A percentile compares a stretch with the other conserved stretches of the same genome.
These are phyloP conservation scores for Acridotheres tristis DNA, from an alignment of 2,797 vertebrate species.

Conservation along the genomic window DNA sequence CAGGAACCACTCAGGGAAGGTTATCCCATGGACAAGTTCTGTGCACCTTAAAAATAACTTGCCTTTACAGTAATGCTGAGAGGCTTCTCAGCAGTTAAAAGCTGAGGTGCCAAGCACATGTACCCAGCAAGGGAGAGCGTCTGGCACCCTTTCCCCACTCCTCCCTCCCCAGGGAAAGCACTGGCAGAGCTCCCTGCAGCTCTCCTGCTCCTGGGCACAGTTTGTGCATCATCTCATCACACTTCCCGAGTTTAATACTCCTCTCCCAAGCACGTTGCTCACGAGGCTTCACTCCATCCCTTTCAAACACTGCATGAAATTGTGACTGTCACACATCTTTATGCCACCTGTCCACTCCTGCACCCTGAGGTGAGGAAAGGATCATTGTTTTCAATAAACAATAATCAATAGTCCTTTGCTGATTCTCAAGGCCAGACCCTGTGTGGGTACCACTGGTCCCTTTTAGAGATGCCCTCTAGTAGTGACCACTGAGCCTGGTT, in stretches of 20 bases:
- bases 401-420: not conserved
- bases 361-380: not conserved
- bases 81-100: not conserved
- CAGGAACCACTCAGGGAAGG: not conserved
- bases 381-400: not conserved
- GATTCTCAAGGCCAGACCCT: not conserved
- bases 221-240: not conserved
- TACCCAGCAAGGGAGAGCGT: not conserved
- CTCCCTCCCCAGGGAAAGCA: not conserved
- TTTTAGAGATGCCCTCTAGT: not conserved
- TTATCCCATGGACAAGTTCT: not conserved
- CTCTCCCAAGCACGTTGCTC: not conserved
- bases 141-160: not conserved
- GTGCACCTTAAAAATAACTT: not conserved
- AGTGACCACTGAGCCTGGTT: not conserved
- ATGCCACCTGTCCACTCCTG: rapidly evolving
- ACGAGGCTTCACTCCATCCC: not conserved
- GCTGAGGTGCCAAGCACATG: not conserved
- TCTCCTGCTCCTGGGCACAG: rapidly evolving
- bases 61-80: rapidly evolving
- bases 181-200: not conserved
- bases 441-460: not conserved
- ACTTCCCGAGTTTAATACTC: not conserved
- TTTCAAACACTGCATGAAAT: rapidly evolving
- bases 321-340: not conserved